Evolutionary conservation across 2,888 invertebrate species (phyloP), one percentile per base, ranked within the genome.

Genomic region (Lithosia quadra): DNA sequence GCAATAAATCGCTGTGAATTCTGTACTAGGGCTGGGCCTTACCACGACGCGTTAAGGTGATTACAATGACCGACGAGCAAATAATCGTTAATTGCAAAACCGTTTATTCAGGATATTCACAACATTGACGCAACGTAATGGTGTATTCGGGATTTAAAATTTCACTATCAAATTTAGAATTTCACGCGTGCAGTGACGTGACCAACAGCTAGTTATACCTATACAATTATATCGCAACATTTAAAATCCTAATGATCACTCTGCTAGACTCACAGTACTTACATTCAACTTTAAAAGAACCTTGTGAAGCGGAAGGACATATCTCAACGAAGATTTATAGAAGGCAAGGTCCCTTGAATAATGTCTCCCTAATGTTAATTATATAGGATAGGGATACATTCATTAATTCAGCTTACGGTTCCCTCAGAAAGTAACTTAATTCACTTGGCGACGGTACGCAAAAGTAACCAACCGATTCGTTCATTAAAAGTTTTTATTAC

Each of bases 311-410:
- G 63, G 65, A 71, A 60, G 68, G 71, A 80, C 64, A 67, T 73
- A 74, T 73, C 70, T 66, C 68, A 49, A 34, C 65, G 39, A 71
- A 79, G 79, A 79, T 81, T 79, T 81, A 79, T 78, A 73, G 79
- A 77, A 69, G 72, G 71, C 67, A 75, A 77, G 79, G 69, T 79
- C 73, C 78, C 81, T 80, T 78, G 75, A 77, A 71, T 83, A 81
- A 84, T 79, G 84, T 78, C 79, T 80, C 76, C 74, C 72, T 72
- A 80, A 84, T 83, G 85, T 80, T 83, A 84, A 84, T 83, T 83
- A 79, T 78, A 78, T 78, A 72, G 73, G 76, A 75, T 61, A 68
- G 75, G 75, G 79, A 83, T 83, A 78, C 74, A 78, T 80, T 81
- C 80, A 84, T 84, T 81, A 80, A 78, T 81, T 74, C 71, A 61